A percentile compares a stretch with the other conserved stretches of the same genome.
Evolutionary conservation across 2,113 vertebrate species (phyloP).

Genomic region (Perca fluviatilis): DNA sequence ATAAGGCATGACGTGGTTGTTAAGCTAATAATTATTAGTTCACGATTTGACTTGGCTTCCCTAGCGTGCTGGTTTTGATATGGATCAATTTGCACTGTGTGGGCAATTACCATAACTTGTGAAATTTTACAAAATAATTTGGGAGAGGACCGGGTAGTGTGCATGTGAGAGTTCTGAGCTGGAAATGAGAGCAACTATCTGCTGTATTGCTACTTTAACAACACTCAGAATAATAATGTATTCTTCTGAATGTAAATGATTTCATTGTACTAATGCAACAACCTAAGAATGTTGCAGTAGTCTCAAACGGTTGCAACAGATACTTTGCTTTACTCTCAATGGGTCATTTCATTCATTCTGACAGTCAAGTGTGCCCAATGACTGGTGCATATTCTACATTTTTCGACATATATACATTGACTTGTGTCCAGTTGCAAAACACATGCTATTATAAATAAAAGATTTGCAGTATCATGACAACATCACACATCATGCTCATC

Average conservation of each 20-base stretch:
- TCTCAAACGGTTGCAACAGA: neutral
- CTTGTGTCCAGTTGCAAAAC: neutral
- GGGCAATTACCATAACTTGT: neutral
- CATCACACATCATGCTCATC: neutral
- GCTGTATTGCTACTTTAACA: neutral
- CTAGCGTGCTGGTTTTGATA: neutral
- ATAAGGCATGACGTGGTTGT: neutral
- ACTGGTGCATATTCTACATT: neutral
- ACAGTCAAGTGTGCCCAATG: neutral
- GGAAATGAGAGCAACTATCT: neutral
- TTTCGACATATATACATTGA: neutral
- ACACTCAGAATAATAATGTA: neutral
- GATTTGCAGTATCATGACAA: neutral
- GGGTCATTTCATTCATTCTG: neutral
- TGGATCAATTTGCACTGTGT: neutral
- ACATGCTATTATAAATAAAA: neutral
- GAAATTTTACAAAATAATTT: neutral
- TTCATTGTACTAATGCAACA: neutral
- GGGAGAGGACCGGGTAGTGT: neutral
- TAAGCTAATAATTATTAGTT: neutral
- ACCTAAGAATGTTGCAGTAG: neutral
- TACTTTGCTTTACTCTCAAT: neutral
- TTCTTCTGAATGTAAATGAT: neutral
- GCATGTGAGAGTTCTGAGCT: neutral
- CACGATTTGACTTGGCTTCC: neutral